Percentiles rank a stretch among this genome's conserved stretches.
phyloP scores from a whole-genome alignment of 2,888 invertebrate genomes.

The Endomychus coccineus region DNA sequence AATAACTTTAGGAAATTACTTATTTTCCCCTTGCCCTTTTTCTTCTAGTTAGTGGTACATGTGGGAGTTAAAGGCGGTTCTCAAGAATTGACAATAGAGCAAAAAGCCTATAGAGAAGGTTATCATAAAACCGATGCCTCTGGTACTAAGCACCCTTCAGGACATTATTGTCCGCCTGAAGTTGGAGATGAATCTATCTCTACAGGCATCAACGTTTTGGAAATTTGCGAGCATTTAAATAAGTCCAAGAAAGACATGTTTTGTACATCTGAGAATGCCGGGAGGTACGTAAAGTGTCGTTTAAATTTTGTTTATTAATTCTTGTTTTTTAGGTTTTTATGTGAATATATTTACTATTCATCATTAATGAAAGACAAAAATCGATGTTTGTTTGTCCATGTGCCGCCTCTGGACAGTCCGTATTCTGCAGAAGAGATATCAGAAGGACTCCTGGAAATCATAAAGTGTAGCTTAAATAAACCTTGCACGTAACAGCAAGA shows the following conservation, averaged over 20 bases:
- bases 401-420: constrained; percentile 57
- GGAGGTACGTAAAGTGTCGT: constrained; percentile 48
- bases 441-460: constrained; percentile 46
- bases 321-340: constrained; percentile 76
- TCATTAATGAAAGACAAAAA: constrained; percentile 58
- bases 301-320: no score
- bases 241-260: constrained; percentile 25
- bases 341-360: constrained; percentile 75
- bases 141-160: constrained; percentile 45
- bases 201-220: constrained; percentile 49
- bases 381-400: constrained; percentile 68
- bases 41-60: constrained; percentile 71
- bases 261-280: constrained; percentile 55
- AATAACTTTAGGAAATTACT: no score
- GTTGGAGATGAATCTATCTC: constrained; percentile 19
- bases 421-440: constrained; percentile 55
- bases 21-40: no score
- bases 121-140: constrained; percentile 53
- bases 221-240: constrained; percentile 39
- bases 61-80: constrained; percentile 66
- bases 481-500: no score
- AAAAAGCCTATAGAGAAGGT: constrained; percentile 55
- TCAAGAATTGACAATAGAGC: constrained; percentile 60
- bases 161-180: constrained; percentile 38
- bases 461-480: constrained; percentile 26